Conservation (phyloP, 64 coral and sea anemone genomes). For the Montipora efflorescens region DNA sequence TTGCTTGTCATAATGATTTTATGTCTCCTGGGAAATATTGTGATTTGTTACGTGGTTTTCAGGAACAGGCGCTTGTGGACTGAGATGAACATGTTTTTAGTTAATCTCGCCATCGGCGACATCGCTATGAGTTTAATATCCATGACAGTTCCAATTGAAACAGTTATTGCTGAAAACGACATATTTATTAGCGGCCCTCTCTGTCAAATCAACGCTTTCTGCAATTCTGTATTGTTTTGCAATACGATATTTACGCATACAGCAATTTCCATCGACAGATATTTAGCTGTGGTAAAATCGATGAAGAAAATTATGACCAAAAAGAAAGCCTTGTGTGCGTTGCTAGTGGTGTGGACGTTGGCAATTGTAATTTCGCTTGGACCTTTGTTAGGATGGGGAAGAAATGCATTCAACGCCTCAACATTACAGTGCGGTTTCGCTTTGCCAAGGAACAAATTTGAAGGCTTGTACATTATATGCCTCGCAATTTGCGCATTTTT, state of each 20-base stretch:
- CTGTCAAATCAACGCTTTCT: slow-evolving; percentile 80
- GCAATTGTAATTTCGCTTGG: slow-evolving; percentile 73
- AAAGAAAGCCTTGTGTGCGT: slow-evolving; percentile 67
- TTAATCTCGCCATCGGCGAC: slow-evolving; percentile 85
- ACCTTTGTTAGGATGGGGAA: slow-evolving; percentile 84
- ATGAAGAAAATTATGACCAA: slow-evolving; percentile 86
- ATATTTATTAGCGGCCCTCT: slow-evolving; percentile 47
- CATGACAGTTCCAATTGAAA: slow-evolving; percentile 74
- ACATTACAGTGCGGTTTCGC: slow-evolving; percentile 87
- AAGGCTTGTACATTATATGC: slow-evolving; percentile 76
- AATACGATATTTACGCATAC: slow-evolving; percentile 93
- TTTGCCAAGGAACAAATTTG: slow-evolving; percentile 71
- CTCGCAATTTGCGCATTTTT: slow-evolving; percentile 76
- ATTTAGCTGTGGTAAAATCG: slow-evolving; percentile 80
- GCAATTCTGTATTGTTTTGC: slow-evolving; percentile 80
- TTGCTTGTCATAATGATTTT: slow-evolving; percentile 76
- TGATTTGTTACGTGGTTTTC: slow-evolving; percentile 70
- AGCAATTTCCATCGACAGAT: slow-evolving; percentile 86
- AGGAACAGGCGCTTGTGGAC: slow-evolving; percentile 89
- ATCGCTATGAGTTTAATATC: slow-evolving; percentile 76
- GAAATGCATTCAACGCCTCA: slow-evolving; percentile 71
- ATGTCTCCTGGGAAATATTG: slow-evolving; percentile 68
- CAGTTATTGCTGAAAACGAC: slow-evolving; percentile 71
- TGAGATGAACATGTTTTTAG: slow-evolving; percentile 89
- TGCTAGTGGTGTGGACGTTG: slow-evolving; percentile 75